Evolutionary conservation across 2,113 vertebrate species (phyloP).

Genomic region (Oreochromis spilurus): DNA sequence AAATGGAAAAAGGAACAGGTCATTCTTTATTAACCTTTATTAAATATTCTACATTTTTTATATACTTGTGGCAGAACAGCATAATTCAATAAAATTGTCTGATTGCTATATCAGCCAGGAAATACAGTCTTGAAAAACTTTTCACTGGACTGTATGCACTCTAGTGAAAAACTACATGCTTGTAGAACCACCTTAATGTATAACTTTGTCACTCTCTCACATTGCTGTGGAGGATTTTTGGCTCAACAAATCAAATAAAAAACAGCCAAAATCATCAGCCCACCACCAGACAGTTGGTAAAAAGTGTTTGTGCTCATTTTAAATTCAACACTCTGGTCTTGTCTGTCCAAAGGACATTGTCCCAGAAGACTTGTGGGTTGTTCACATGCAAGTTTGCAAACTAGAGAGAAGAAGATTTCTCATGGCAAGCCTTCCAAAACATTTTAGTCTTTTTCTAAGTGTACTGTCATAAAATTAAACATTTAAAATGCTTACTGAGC

Average conservation of each 20-base stretch:
- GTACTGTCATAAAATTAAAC: neutral
- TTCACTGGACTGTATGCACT: neutral
- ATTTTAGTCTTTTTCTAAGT: neutral
- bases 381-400: neutral
- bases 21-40: neutral
- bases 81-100: neutral
- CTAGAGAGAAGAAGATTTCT: neutral
- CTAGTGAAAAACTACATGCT: neutral
- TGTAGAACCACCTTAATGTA: neutral
- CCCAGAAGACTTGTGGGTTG: neutral
- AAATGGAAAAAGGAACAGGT: neutral
- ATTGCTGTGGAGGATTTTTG: neutral
- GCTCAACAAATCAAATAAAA: neutral
- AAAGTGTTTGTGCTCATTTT: neutral
- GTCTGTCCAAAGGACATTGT: neutral
- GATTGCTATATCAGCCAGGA: neutral
- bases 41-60: neutral
- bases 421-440: neutral
- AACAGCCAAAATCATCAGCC: neutral
- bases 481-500: neutral
- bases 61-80: neutral
- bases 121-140: neutral
- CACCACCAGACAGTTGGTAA: neutral
- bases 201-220: neutral
- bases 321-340: neutral